Conservation (phyloP, 2,113 vertebrate species). For the Butorides virescens region DNA sequence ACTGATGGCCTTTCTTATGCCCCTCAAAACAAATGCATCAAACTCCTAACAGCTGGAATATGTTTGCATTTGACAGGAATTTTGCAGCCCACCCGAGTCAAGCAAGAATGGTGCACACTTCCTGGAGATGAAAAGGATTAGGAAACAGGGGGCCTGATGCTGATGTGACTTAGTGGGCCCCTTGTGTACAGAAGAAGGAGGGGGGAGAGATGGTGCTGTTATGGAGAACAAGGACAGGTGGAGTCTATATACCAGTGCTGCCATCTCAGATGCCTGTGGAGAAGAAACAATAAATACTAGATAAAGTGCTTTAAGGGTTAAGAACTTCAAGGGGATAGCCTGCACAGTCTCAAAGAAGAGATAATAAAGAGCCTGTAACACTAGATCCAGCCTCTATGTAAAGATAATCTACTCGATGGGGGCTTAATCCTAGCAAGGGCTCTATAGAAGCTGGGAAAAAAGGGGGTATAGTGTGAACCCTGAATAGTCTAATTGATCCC, state of each 20-base stretch:
- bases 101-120: neutral
- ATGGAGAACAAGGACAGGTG: slow-evolving; percentile 18
- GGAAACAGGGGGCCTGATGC: neutral
- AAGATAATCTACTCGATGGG: slow-evolving; percentile 65
- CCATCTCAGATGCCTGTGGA: slow-evolving; percentile 54
- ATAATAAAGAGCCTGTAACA: slow-evolving; percentile 63
- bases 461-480: slow-evolving; percentile 23
- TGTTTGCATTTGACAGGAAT: neutral
- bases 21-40: neutral
- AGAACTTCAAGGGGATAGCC: slow-evolving; percentile 63
- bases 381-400: slow-evolving; percentile 56
- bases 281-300: slow-evolving; percentile 69
- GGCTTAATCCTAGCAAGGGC: slow-evolving; percentile 56
- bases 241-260: slow-evolving; percentile 8
- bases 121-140: slow-evolving; percentile 13
- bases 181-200: neutral
- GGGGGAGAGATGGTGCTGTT: neutral
- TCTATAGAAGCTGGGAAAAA: slow-evolving; percentile 37
- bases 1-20: neutral
- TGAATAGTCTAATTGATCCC: slow-evolving; percentile 42
- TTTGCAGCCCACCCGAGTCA: neutral
- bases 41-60: neutral
- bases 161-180: neutral
- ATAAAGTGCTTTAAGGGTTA: slow-evolving; percentile 61
- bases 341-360: slow-evolving; percentile 55